phyloP scores from a whole-genome alignment of 37 sponge, comb jelly and placozoan species.

The Agelas oroides region DNA sequence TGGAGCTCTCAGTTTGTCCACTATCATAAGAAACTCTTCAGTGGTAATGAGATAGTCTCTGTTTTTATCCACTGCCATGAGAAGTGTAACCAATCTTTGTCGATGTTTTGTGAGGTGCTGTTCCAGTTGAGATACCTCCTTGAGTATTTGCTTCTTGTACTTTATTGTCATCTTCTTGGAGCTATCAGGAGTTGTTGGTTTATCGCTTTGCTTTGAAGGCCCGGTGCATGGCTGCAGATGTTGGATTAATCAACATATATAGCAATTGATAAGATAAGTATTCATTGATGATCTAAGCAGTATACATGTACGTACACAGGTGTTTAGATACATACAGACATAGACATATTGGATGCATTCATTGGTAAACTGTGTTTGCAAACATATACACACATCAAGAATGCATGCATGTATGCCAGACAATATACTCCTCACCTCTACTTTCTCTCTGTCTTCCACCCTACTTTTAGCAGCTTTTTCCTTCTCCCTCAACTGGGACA shows the following conservation, averaged over 20 bases:
- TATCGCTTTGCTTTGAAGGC: not conserved
- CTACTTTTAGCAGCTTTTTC: no score
- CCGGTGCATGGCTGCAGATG: not conserved
- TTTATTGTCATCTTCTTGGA: not conserved
- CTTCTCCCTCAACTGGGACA: slow-evolving; percentile 5
- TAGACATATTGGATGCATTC: no score
- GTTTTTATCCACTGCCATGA: slow-evolving; percentile 3
- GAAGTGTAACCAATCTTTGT: slow-evolving; percentile 7
- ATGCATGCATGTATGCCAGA: not conserved
- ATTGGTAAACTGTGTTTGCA: no score
- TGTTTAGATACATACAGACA: no score
- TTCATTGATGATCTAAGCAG: no score
- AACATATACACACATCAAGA: not conserved
- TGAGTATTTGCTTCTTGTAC: not conserved
- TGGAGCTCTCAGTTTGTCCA: slow-evolving; percentile 8
- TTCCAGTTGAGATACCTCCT: slow-evolving; percentile 2
- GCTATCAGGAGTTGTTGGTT: not conserved
- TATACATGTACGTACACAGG: no score
- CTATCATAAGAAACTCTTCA: not conserved
- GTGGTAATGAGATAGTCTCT: slow-evolving; percentile 3
- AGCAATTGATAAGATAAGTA: no score
- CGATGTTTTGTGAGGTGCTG: not conserved
- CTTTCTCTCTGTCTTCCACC: no score
- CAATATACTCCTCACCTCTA: no score
- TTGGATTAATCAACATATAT: no score